A percentile compares a stretch with the other conserved stretches of the same genome.
These are phyloP conservation scores for Eustalomyia histrio DNA, from an alignment of 2,888 invertebrate genomes.

Conservation along the genomic window DNA sequence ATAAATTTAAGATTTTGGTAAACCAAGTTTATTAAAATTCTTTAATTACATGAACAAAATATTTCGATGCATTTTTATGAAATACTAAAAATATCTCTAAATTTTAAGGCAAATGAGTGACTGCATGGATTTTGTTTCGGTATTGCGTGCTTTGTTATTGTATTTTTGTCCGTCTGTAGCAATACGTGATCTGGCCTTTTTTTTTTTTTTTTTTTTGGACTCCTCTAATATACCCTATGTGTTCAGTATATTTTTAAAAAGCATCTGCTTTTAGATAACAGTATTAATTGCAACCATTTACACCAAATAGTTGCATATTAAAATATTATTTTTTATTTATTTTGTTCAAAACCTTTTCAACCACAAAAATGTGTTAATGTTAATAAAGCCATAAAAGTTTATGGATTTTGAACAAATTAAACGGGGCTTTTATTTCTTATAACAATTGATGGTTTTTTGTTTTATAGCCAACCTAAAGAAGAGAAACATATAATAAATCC, in stretches of 20 bases:
- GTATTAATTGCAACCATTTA: not conserved
- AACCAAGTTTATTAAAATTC: no score
- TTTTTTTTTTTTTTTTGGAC: no score
- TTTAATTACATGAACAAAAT: no score
- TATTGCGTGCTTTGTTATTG: no score
- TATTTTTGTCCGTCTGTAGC: no score
- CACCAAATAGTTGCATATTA: not conserved
- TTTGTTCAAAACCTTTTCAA: constrained; percentile 39
- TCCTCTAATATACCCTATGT: no score
- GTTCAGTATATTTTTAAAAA: not conserved
- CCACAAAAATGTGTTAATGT: constrained; percentile 59
- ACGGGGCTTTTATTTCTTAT: not conserved
- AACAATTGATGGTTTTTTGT: not conserved
- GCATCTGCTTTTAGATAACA: not conserved
- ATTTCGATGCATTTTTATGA: no score
- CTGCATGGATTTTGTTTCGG: no score
- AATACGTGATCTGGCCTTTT: no score
- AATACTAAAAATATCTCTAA: no score
- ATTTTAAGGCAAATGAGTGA: no score
- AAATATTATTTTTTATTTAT: not conserved
- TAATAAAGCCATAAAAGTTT: constrained; percentile 61
- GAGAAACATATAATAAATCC: constrained; percentile 53
- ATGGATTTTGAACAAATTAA: constrained; percentile 38
- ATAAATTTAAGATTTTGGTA: no score
- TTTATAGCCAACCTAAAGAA: not conserved